Percentiles rank a stretch among this genome's conserved stretches.
Evolutionary conservation across 1,140 invertebrate species (phyloP).

Genomic region (Argopecten irradians): DNA sequence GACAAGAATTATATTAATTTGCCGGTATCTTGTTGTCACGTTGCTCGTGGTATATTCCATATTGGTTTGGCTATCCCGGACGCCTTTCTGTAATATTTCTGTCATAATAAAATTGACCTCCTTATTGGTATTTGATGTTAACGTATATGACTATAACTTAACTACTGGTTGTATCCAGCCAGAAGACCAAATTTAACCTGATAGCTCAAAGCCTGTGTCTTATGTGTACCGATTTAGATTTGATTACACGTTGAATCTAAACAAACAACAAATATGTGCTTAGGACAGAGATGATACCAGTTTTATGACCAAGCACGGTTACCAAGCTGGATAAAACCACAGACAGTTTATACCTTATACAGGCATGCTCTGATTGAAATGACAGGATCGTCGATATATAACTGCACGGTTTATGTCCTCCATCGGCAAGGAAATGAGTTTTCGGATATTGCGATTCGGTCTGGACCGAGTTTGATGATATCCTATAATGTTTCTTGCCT

Average conservation of each 20-base stretch:
- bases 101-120: no score
- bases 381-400: conserved; percentile 15
- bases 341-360: not conserved
- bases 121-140: no score
- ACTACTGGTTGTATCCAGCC: no score
- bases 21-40: no score
- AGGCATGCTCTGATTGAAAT: not conserved
- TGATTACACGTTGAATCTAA: not conserved
- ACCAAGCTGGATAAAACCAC: not conserved
- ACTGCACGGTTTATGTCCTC: not conserved
- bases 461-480: not conserved
- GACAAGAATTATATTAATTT: no score
- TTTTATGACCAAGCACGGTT: not conserved
- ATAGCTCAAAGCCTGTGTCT: no score
- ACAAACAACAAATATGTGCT: not conserved
- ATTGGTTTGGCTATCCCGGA: no score
- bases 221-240: no score
- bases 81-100: no score
- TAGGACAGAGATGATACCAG: not conserved
- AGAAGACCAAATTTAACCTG: no score
- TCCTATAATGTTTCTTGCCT: not conserved
- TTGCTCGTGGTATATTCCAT: no score
- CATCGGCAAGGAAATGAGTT: conserved; percentile 6
- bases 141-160: no score
- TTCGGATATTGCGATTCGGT: not conserved